A percentile compares a stretch with the other conserved stretches of the same genome.
Evolutionary conservation across 2,113 vertebrate species (phyloP).

Genomic region (Brienomyrus brachyistius): DNA sequence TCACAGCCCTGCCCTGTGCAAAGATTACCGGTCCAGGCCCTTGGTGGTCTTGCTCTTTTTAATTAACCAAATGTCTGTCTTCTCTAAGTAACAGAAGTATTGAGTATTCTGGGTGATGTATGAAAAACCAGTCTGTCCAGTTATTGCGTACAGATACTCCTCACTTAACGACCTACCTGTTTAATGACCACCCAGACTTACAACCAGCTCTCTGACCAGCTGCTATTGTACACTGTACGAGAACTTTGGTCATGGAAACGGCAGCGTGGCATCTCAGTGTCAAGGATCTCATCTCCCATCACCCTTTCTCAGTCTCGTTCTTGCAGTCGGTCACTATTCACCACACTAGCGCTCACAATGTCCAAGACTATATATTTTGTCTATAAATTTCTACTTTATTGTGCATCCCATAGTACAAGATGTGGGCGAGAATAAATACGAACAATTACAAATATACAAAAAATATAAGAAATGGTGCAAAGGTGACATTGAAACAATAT

Average conservation of each 20-base stretch:
- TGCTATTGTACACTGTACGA: background rate
- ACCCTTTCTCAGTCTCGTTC: background rate
- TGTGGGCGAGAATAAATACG: background rate
- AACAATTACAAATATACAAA: background rate
- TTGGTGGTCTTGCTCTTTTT: background rate
- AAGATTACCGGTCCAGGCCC: background rate
- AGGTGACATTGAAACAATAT: background rate
- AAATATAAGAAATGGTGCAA: background rate
- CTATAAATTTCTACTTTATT: background rate
- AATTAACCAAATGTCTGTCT: background rate
- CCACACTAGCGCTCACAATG: background rate
- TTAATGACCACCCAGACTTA: background rate
- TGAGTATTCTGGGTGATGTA: background rate
- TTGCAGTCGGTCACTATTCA: background rate
- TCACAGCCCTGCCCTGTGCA: background rate
- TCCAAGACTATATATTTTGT: background rate
- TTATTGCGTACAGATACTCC: background rate
- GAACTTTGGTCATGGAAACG: background rate
- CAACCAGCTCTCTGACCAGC: background rate
- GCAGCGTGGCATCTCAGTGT: background rate
- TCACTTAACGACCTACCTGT: background rate
- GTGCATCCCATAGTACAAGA: background rate
- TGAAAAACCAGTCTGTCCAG: background rate
- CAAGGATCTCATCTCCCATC: background rate
- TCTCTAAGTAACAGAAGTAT: background rate